Evolutionary conservation across 53 echinoderm and acorn worm genomes (phyloP).

Genomic region (Arbacia lixula): DNA sequence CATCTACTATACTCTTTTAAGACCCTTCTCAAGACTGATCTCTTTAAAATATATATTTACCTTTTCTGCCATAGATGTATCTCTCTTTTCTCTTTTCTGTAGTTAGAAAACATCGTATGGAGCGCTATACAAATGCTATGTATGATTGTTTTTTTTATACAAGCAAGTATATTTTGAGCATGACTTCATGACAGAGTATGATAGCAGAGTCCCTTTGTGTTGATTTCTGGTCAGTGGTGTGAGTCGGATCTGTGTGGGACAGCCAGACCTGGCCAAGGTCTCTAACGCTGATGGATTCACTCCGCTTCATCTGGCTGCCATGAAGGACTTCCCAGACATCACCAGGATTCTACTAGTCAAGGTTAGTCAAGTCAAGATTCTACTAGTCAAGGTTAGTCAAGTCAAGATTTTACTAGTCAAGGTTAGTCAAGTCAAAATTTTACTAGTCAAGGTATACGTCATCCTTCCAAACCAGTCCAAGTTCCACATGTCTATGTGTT

Average conservation of each 20-base stretch:
- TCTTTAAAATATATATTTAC: background rate
- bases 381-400: constrained; percentile 40
- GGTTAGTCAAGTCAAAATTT: constrained; percentile 8
- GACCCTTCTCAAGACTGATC: no score
- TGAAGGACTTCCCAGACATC: constrained; percentile 37
- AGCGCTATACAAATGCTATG: no score
- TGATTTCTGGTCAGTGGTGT: constrained; percentile 1
- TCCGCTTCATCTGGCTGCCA: constrained; percentile 37
- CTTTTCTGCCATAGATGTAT: no score
- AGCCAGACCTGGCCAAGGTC: background rate
- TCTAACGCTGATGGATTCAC: constrained; percentile 23
- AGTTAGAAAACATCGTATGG: no score
- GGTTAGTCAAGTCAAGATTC: constrained; percentile 10
- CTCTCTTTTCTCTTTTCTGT: no score
- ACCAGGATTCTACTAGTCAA: constrained; percentile 26
- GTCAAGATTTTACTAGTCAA: constrained; percentile 9
- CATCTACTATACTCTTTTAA: no score
- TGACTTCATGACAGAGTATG: background rate
- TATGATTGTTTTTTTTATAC: no score
- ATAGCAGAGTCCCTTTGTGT: background rate
- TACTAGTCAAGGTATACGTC: constrained; percentile 48
- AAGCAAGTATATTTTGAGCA: no score
- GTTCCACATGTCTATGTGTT: no score
- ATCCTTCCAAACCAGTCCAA: no score
- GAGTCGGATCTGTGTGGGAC: background rate